Evolutionary conservation across 1,140 invertebrate species (phyloP), one percentile per base, ranked within the genome.

Genomic region (Drosophila tsacasi): DNA sequence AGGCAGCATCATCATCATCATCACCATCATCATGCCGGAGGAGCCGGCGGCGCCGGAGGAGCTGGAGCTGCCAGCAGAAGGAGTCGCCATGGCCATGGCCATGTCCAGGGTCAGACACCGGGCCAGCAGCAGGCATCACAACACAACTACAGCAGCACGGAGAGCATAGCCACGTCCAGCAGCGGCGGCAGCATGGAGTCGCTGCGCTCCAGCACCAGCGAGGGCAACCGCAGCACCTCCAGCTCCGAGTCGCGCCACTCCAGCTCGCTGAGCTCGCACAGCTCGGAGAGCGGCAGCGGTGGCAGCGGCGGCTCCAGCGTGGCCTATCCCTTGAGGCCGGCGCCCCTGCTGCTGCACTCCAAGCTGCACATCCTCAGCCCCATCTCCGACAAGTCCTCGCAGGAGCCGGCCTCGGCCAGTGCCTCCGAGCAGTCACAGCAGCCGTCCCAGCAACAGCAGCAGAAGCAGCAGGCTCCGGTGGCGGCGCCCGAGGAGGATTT

Each of bases 371-470:
- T 97, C 80, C 94, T 98, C 17, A 97, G 97, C 62, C 97, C 97
- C 8, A 98, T 98, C 81, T 97, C 97, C 30, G 97, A 98, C 93
- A 97, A 97, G 91, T 97, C 97, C n/a, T 97, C 96, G 3, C 96
- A 97, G 87, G 97, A 98, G 84, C 97, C 96, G 15, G 95, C 95
- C 17, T 96, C 96, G 2, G 96, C 97, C 82, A 95, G 95, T 2
- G 96, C 96, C 13, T 96, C 97, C 73, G 96, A 96, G 80, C 95
- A 95, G 68, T 78, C 79, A 5, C 75, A 69, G 27, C 83, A 83
- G 61, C 83, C 80, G 46, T 67, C 61, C 95, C 96, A 80, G 94
- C 93, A 54, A 87, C 84, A 37, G 85, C 82, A 23, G 21, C 44
- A 27, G 93, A 58, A 49, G 32, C 47, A 94, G 55, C 49, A 68